phyloP scores from a whole-genome alignment of 2,113 vertebrate species.

The Alectura lathami region DNA sequence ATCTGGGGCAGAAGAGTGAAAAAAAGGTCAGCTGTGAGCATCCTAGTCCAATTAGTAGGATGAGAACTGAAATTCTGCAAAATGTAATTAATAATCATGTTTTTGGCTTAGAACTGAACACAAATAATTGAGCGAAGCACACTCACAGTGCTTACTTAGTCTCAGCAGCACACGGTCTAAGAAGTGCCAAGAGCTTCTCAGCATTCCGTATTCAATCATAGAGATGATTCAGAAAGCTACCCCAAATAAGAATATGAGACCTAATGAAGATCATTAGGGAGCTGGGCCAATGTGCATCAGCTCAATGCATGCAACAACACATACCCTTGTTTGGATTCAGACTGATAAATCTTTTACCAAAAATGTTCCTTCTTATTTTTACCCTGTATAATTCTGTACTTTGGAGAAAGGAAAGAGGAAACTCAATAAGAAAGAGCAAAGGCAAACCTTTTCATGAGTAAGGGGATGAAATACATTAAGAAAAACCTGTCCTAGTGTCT shows the following conservation, averaged over 20 bases:
- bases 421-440: background rate
- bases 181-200: background rate
- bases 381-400: background rate
- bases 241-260: background rate
- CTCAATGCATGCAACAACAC: no score
- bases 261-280: background rate
- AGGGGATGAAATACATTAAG: background rate
- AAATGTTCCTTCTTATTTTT: background rate
- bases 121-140: background rate
- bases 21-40: background rate
- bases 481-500: background rate
- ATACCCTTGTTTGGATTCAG: no score
- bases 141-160: background rate
- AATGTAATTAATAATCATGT: conserved; percentile 23
- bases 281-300: background rate
- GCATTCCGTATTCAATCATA: background rate
- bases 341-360: background rate
- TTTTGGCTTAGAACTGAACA: background rate
- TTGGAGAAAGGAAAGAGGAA: background rate
- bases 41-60: conserved; percentile 21
- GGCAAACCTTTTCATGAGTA: no score
- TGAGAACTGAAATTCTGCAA: conserved; percentile 14
- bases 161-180: background rate
- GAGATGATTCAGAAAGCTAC: background rate
- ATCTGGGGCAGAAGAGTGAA: background rate